phyloP scores from a whole-genome alignment of 1,140 invertebrate genomes.

The Metaphire vulgaris region DNA sequence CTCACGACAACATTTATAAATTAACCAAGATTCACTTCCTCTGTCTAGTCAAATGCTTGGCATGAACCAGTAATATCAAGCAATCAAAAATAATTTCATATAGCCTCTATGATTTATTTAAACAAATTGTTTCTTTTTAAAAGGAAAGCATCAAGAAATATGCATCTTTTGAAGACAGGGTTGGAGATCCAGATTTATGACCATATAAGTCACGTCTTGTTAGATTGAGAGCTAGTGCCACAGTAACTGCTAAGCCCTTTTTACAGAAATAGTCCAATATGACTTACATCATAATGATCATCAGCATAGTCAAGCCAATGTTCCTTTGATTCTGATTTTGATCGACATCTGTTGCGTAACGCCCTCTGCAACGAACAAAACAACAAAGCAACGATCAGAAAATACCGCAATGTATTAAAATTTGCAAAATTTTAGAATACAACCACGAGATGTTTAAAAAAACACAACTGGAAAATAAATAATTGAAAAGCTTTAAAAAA shows the following conservation, averaged over 20 bases:
- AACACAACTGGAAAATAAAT: neutral
- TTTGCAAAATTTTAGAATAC: neutral
- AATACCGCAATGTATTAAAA: neutral
- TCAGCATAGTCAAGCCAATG: constrained; percentile 76
- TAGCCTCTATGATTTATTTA: too few relatives aligned
- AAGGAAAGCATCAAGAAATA: neutral
- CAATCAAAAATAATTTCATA: too few relatives aligned
- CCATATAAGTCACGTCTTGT: neutral
- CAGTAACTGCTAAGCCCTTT: neutral
- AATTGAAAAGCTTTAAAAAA: neutral
- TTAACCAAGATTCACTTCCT: too few relatives aligned
- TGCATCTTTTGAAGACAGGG: neutral
- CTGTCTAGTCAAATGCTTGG: too few relatives aligned
- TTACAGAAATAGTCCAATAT: neutral
- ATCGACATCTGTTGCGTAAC: constrained; percentile 36
- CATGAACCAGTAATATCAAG: too few relatives aligned
- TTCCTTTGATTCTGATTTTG: constrained; percentile 46
- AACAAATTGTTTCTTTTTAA: neutral
- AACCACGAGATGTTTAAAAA: neutral
- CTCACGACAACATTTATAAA: too few relatives aligned
- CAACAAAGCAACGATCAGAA: neutral
- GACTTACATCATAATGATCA: constrained; percentile 59
- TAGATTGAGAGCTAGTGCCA: too few relatives aligned
- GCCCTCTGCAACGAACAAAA: constrained; percentile 42
- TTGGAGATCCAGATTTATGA: neutral